These are phyloP conservation scores for Rhagologus leucostigma DNA, from an alignment of 2,113 vertebrate species.

Conservation along the genomic window DNA sequence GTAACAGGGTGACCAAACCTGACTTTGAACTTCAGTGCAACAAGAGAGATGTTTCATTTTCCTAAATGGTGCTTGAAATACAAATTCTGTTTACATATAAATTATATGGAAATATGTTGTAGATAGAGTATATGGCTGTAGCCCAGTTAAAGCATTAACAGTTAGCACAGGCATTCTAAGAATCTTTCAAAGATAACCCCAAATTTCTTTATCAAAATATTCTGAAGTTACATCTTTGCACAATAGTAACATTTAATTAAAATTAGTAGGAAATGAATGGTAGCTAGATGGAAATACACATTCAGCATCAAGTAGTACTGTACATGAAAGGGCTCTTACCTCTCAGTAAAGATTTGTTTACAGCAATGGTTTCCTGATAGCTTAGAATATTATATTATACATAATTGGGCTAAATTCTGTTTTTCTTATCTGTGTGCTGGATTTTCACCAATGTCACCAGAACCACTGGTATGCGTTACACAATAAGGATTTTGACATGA, in stretches of 20 bases:
- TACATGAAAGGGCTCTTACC: constrained; percentile 63
- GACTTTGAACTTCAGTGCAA: constrained; percentile 29
- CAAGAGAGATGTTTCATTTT: constrained; percentile 32
- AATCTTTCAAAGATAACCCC: constrained; percentile 5
- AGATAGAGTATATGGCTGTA: constrained; percentile 22
- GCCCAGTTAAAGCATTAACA: constrained; percentile 21
- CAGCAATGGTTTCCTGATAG: constrained; percentile 38
- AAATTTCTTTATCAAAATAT: constrained; percentile 40
- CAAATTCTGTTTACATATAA: constrained; percentile 56
- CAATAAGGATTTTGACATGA: not conserved
- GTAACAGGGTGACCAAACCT: constrained; percentile 31
- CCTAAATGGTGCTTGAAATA: constrained; percentile 58
- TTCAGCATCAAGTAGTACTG: constrained; percentile 39
- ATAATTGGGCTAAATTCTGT: not conserved
- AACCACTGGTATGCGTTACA: not conserved
- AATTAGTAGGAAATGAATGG: not conserved
- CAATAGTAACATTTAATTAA: not conserved
- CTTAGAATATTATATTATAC: not conserved
- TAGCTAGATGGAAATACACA: constrained; percentile 39
- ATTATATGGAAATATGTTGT: constrained; percentile 31
- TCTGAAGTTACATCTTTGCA: constrained; percentile 19
- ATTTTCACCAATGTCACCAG: not conserved
- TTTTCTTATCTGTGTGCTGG: not conserved
- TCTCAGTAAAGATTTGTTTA: constrained; percentile 65
- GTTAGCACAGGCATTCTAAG: constrained; percentile 10